A percentile compares a stretch with the other conserved stretches of the same genome.
phyloP scores from a whole-genome alignment of 2,797 vertebrate genomes.

The Hoplostethus mediterraneus region DNA sequence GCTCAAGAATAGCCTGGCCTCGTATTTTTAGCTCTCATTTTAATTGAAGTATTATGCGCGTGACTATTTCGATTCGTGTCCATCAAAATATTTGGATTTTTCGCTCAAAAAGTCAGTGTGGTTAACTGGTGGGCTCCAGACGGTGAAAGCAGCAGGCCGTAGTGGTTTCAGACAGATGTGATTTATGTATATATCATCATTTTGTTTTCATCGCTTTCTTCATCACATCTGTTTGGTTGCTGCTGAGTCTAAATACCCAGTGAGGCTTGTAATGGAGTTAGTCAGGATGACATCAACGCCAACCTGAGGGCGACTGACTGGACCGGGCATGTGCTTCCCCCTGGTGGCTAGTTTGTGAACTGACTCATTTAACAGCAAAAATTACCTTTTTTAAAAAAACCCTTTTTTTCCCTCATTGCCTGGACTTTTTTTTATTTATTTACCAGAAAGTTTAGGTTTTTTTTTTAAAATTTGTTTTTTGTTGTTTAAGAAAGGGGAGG shows the following conservation, averaged over 20 bases:
- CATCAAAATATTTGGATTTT: not conserved
- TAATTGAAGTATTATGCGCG: conserved; percentile 15
- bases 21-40: conserved; percentile 11
- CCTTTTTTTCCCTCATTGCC: too few species aligned
- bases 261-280: conserved; percentile 39
- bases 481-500: too few species aligned
- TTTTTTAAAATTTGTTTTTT: too few species aligned
- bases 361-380: not conserved
- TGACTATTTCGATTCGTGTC: not conserved
- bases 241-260: conserved; percentile 33
- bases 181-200: conserved; percentile 11
- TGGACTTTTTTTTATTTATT: too few species aligned
- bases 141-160: not conserved
- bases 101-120: not conserved
- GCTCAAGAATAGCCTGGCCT: conserved; percentile 19
- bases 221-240: conserved; percentile 32
- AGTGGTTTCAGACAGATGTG: conserved; percentile 2
- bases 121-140: not conserved
- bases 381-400: not conserved
- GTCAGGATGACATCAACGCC: conserved; percentile 11
- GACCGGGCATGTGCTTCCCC: conserved; percentile 43
- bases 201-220: conserved; percentile 20
- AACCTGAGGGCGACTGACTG: conserved; percentile 22
- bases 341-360: conserved; percentile 46
- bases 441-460: too few species aligned